Evolutionary conservation across 2,797 vertebrate genomes (phyloP).

Genomic region (Sebastes paucispinis): DNA sequence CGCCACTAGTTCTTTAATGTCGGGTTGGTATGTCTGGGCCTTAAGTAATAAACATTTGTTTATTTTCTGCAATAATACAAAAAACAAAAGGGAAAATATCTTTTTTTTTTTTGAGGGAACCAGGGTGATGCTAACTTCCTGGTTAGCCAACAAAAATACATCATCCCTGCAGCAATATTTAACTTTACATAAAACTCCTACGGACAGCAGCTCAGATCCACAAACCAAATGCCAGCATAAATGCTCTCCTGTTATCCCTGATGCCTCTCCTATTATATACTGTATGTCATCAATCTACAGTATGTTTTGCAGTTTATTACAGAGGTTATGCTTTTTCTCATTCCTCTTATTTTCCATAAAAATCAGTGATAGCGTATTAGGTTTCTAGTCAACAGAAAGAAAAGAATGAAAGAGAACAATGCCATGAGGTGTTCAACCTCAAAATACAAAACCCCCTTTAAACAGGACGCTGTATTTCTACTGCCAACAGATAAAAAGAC

Average conservation of each 20-base stretch:
- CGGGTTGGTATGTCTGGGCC: too few relatives aligned
- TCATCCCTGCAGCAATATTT: background rate
- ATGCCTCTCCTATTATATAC: background rate
- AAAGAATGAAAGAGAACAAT: background rate
- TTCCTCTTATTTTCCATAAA: background rate
- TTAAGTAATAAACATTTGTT: too few relatives aligned
- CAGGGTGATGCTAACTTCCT: too few relatives aligned
- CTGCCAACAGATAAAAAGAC: slow-evolving; percentile 1
- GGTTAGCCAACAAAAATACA: too few relatives aligned
- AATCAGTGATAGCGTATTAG: background rate
- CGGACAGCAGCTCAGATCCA: slow-evolving; percentile 27
- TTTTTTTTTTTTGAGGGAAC: too few relatives aligned
- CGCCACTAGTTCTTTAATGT: too few relatives aligned
- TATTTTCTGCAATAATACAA: too few relatives aligned
- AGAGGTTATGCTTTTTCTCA: background rate
- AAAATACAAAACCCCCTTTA: background rate
- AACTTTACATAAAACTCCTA: slow-evolving; percentile 17
- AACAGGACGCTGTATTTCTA: slow-evolving; percentile 24
- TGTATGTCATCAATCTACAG: background rate
- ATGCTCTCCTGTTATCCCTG: slow-evolving; percentile 12
- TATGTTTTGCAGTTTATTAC: background rate
- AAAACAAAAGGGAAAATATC: too few relatives aligned
- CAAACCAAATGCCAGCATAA: slow-evolving; percentile 48
- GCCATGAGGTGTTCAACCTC: background rate
- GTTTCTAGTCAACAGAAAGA: background rate